Base-by-base conservation (phyloP, 2,113 vertebrate species). In the Taxidea taxus region DNA sequence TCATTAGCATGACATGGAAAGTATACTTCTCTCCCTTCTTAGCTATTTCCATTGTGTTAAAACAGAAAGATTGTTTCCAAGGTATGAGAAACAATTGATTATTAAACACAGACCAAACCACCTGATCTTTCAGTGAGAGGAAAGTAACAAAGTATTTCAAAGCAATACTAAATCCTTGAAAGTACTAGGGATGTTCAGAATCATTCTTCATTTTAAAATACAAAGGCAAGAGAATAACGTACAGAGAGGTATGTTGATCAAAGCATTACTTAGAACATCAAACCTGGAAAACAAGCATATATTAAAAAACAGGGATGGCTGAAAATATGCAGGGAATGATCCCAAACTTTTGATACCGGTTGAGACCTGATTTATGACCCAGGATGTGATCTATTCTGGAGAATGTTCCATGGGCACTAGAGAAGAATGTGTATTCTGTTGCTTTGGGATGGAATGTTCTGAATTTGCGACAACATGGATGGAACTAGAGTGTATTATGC, bases 41-140 rank as follows among this genome's bases (percentile, higher is more conserved):
- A 49, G 83, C 51, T 25, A 84, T 83, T 95, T 95, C 56, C 70
- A 86, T 9, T 14, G 78, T 92, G 42, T 90, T 82, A 83, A 96
- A 97, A 96, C 51, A 51, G 80, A 83, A 95, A n/a, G 4, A 23
- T 34, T 60, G 80, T 31, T 98, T 97, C 68, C 44, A 97, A 84
- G 56, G 29, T 20, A 18, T 90, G 75, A 96, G 95, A 90, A 15
- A 93, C 2, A 62, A 94, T 10, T 21, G 21, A 15, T 87, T 70
- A 74, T 62, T 90, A 92, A 81, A 88, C 6, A 93, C 84, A 44
- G 94, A 64, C 21, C 25, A 95, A 70, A 68, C 14, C 47, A 16
- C 2, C 0, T n/a, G 5, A 70, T 47, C 13, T 93, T 54, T 88
- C 56, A 15, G 31, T 29, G 42, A 60, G 6, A 68, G 42, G 6